phyloP scores from a whole-genome alignment of 92 coral and sea anemone genomes.

The Porites rus region DNA sequence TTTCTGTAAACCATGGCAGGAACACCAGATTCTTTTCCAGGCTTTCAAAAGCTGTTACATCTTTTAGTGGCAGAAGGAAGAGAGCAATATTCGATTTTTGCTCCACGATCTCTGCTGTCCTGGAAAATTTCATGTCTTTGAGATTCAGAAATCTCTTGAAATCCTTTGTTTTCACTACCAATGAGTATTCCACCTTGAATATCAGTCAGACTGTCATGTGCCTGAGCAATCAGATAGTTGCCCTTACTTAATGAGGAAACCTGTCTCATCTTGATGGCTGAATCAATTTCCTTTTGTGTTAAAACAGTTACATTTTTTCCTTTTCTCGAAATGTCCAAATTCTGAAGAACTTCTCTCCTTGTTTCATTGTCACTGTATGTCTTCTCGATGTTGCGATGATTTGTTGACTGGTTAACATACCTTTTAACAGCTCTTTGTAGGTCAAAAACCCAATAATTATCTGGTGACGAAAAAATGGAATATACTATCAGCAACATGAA shows the following conservation, averaged over 20 bases:
- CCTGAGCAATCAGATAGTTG: slow-evolving; percentile 30
- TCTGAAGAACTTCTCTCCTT: slow-evolving; percentile 69
- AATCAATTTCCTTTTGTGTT: slow-evolving; percentile 50
- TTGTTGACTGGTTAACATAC: slow-evolving; percentile 61
- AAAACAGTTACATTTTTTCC: slow-evolving; percentile 17
- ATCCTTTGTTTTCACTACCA: not conserved
- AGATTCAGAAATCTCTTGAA: slow-evolving; percentile 1
- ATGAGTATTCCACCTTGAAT: not conserved
- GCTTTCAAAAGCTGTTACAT: slow-evolving; percentile 43
- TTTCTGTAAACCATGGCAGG: slow-evolving; percentile 27
- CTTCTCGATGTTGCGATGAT: slow-evolving; percentile 57
- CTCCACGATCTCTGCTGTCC: not conserved
- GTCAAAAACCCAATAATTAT: slow-evolving; percentile 68
- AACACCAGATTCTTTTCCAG: slow-evolving; percentile 16
- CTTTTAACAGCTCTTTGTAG: slow-evolving; percentile 74
- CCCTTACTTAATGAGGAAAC: slow-evolving; percentile 56
- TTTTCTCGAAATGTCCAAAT: slow-evolving; percentile 42
- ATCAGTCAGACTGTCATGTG: not conserved
- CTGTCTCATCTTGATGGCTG: slow-evolving; percentile 42
- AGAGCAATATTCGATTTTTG: not conserved
- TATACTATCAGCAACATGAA: slow-evolving; percentile 63
- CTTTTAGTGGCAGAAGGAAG: slow-evolving; percentile 7
- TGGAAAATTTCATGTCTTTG: not conserved
- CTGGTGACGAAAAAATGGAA: slow-evolving; percentile 60
- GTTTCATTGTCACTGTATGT: slow-evolving; percentile 62